Percentiles rank a stretch among this genome's conserved stretches.
These are phyloP conservation scores for Lepidonotus clava DNA, from an alignment of 2,888 invertebrate species.

Conservation along the genomic window DNA sequence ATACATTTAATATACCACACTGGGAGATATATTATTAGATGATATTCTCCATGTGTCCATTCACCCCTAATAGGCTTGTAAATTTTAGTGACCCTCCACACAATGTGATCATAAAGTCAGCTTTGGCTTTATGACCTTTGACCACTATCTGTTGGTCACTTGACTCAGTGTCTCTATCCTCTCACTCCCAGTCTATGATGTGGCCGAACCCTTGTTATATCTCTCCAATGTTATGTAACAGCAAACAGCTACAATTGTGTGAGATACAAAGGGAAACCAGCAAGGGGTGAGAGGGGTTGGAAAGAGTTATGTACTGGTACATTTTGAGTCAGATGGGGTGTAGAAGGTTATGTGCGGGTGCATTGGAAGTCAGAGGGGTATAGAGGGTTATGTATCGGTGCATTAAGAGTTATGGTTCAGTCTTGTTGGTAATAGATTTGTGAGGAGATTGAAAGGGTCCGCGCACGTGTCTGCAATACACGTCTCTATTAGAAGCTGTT, in stretches of 20 bases:
- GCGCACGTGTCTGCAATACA: too few relatives aligned
- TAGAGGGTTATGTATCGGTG: not conserved
- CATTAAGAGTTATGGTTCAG: not conserved
- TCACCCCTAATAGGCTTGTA: too few relatives aligned
- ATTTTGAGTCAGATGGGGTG: not conserved
- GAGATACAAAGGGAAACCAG: not conserved
- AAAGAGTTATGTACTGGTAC: not conserved
- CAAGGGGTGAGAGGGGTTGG: not conserved
- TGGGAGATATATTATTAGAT: too few relatives aligned
- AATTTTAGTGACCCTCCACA: not conserved
- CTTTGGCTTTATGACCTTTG: constrained; percentile 25
- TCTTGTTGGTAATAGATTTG: too few relatives aligned
- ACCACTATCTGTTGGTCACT: not conserved
- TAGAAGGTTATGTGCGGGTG: not conserved
- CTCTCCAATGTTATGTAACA: not conserved
- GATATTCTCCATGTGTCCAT: too few relatives aligned
- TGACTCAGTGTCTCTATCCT: too few relatives aligned
- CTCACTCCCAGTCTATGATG: not conserved
- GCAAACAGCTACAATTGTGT: not conserved
- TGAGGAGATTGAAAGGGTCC: too few relatives aligned
- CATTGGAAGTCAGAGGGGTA: not conserved
- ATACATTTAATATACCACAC: too few relatives aligned
- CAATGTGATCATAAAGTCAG: not conserved
- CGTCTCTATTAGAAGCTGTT: too few relatives aligned
- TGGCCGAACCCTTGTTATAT: not conserved